Percentiles rank a stretch among this genome's conserved stretches.
Conservation (phyloP, 2,797 vertebrate genomes). For the Sus cebifrons region DNA sequence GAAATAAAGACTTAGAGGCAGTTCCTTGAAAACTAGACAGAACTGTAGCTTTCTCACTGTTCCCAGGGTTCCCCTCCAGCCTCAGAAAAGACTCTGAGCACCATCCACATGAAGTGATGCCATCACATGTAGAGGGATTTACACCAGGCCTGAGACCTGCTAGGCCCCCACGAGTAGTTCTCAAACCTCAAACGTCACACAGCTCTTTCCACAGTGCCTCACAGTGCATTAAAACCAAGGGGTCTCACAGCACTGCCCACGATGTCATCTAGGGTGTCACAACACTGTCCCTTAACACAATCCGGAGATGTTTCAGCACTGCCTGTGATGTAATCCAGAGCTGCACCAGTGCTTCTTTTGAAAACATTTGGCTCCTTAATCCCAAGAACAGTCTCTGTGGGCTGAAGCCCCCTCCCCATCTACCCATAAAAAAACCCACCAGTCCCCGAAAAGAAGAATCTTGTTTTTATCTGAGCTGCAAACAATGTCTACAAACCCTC, state of each 20-base stretch:
- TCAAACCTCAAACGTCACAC: not conserved
- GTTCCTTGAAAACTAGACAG: not conserved
- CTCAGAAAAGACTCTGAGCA: not conserved
- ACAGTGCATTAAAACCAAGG: not conserved
- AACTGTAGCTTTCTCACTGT: not conserved
- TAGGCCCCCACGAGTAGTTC: not conserved
- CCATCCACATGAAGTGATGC: not conserved
- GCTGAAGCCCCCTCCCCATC: not conserved
- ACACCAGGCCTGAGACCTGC: not conserved
- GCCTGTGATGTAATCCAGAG: not conserved
- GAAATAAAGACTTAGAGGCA: not conserved
- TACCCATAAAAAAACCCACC: not conserved
- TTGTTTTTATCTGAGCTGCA: conserved; percentile 13
- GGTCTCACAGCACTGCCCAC: not conserved
- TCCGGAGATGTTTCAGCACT: not conserved
- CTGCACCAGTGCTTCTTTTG: not conserved
- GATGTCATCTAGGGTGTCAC: not conserved
- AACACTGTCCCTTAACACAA: not conserved
- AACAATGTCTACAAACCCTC: conserved; percentile 37
- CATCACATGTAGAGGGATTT: not conserved
- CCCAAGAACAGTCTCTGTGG: not conserved
- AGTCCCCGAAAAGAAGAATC: conserved; percentile 2
- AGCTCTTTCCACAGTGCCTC: not conserved
- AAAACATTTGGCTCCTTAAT: not conserved
- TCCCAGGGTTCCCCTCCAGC: not conserved